A percentile compares a stretch with the other conserved stretches of the same genome.
Conservation (phyloP, 2,888 invertebrate genomes). For the Scaptomyza tumidula region DNA sequence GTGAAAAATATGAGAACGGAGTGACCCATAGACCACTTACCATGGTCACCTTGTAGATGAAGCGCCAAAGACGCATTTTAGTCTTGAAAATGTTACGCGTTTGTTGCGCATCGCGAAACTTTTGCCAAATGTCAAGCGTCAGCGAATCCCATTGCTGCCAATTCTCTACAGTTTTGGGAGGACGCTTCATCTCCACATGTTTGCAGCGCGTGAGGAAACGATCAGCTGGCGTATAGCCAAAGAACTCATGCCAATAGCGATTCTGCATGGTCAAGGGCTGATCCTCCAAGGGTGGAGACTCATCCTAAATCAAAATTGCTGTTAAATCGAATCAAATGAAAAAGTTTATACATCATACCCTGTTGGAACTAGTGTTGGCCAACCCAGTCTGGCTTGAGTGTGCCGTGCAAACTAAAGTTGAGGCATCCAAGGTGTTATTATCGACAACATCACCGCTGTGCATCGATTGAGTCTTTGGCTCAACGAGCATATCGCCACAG, state of each 20-base stretch:
- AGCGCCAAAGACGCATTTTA: conserved; percentile 94
- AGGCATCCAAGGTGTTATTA: conserved; percentile 29
- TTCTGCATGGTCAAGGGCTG: conserved; percentile 61
- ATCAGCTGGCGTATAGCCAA: conserved; percentile 86
- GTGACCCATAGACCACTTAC: conserved; percentile 83
- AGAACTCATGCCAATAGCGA: conserved; percentile 78
- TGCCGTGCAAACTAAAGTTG: conserved; percentile 25
- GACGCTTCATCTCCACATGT: conserved; percentile 88
- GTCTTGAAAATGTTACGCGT: conserved; percentile 91
- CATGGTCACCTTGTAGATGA: conserved; percentile 90
- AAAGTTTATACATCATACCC: conserved; percentile 42
- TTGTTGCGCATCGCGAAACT: conserved; percentile 91
- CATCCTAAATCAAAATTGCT: conserved; percentile 22
- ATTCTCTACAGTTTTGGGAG: conserved; percentile 85
- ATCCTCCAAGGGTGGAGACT: conserved; percentile 26
- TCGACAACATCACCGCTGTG: conserved; percentile 13
- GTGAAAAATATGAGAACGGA: background rate
- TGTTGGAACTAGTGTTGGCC: conserved; percentile 1
- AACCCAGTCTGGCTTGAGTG: conserved; percentile 31
- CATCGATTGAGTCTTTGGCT: conserved; percentile 10
- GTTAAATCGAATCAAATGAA: background rate
- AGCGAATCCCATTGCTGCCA: conserved; percentile 88
- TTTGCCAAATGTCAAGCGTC: conserved; percentile 92
- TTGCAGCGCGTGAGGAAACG: conserved; percentile 88
- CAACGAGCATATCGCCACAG: conserved; percentile 60